These are phyloP conservation scores for Erebia epiphron DNA, from an alignment of 2,888 invertebrate genomes.

Conservation along the genomic window DNA sequence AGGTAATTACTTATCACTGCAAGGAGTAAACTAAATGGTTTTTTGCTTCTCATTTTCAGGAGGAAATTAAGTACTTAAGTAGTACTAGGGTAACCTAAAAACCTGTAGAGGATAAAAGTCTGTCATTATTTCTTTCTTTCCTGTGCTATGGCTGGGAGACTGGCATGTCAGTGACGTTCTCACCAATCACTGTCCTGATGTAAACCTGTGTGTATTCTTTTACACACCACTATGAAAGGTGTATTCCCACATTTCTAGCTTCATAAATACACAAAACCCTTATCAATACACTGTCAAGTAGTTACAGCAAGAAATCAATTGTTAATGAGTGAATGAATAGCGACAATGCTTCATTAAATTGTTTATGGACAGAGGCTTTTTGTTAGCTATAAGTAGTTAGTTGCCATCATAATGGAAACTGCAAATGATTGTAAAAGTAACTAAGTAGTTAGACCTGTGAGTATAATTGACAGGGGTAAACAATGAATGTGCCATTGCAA, in stretches of 20 bases:
- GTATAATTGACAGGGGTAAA: too few relatives aligned
- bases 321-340: constrained; percentile 7
- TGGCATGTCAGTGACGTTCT: background rate
- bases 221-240: background rate
- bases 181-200: background rate
- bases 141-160: too few relatives aligned
- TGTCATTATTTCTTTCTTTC: too few relatives aligned
- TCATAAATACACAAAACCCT: background rate
- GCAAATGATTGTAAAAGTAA: background rate
- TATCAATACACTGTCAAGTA: constrained; percentile 1
- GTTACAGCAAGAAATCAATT: constrained; percentile 4
- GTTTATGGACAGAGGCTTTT: background rate
- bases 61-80: too few relatives aligned
- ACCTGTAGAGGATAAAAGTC: too few relatives aligned
- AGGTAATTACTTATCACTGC: too few relatives aligned
- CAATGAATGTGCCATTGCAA: too few relatives aligned
- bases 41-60: too few relatives aligned
- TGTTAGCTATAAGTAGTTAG: background rate
- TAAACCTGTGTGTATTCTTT: background rate
- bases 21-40: too few relatives aligned
- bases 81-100: too few relatives aligned
- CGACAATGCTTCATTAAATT: constrained; percentile 8
- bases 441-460: too few relatives aligned
- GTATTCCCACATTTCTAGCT: constrained; percentile 6
- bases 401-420: background rate